A percentile compares a stretch with the other conserved stretches of the same genome.
These are phyloP conservation scores for Dexiosoma caninum DNA, from an alignment of 2,888 invertebrate species.

Conservation along the genomic window DNA sequence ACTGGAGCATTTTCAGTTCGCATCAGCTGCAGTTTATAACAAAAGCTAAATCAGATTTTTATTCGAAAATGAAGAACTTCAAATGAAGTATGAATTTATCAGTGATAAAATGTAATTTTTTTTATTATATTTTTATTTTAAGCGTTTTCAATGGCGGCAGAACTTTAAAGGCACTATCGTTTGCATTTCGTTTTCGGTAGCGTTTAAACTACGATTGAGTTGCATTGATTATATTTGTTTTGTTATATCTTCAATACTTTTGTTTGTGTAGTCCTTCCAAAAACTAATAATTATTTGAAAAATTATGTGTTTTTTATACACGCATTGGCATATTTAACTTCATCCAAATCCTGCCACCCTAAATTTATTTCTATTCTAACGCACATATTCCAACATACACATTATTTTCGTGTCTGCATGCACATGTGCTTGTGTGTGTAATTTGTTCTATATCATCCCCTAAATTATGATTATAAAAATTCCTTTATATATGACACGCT, in stretches of 20 bases:
- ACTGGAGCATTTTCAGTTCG: constrained; percentile 24
- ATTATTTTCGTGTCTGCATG: not conserved
- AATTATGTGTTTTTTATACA: constrained; percentile 4
- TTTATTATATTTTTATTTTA: not conserved
- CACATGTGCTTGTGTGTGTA: not conserved
- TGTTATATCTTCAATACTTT: not conserved
- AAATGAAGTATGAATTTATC: constrained; percentile 4
- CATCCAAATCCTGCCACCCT: constrained; percentile 16
- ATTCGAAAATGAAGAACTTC: not conserved
- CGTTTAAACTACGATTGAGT: not conserved
- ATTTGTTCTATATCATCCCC: constrained; percentile 32
- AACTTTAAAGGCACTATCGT: not conserved
- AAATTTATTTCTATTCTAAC: not conserved
- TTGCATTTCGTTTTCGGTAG: not conserved
- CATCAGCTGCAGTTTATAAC: constrained; percentile 39
- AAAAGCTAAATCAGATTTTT: constrained; percentile 7
- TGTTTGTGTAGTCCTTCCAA: not conserved
- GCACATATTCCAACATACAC: not conserved
- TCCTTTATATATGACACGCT: constrained; percentile 34
- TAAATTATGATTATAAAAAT: constrained; percentile 31
- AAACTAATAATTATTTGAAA: constrained; percentile 2
- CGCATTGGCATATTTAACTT: constrained; percentile 16
- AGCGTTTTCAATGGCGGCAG: not conserved
- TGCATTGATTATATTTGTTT: constrained; percentile 13
- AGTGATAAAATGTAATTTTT: not conserved